Conservation (phyloP, 2,888 invertebrate species). For the Apodemia hepburni region DNA sequence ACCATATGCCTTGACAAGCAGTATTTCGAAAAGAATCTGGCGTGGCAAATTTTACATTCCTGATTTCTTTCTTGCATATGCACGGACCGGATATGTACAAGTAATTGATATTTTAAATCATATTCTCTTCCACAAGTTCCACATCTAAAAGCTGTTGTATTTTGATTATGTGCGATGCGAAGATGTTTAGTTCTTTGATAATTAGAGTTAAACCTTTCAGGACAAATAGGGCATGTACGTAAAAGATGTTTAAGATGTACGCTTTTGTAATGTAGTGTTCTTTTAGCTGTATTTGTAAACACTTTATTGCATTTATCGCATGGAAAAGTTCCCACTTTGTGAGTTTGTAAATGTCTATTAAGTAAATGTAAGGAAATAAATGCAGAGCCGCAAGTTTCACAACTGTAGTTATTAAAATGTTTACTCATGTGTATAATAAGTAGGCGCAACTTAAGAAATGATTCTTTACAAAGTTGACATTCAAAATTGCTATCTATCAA, state of each 20-base stretch:
- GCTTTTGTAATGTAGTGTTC: constrained; percentile 47
- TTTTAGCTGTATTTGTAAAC: constrained; percentile 52
- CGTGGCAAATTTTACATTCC: constrained; percentile 53
- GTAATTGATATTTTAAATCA: constrained; percentile 55
- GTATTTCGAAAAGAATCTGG: constrained; percentile 58
- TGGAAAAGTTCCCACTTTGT: constrained; percentile 52
- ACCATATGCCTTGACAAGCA: constrained; percentile 68
- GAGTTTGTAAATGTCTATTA: constrained; percentile 51
- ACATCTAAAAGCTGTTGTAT: constrained; percentile 46
- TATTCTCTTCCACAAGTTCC: constrained; percentile 57
- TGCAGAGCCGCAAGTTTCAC: constrained; percentile 58
- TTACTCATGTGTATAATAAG: constrained; percentile 63
- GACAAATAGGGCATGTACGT: constrained; percentile 56
- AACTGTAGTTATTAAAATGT: constrained; percentile 62
- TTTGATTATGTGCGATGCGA: constrained; percentile 53
- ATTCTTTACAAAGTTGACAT: constrained; percentile 56
- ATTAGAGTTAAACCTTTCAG: constrained; percentile 58
- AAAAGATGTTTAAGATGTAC: constrained; percentile 55
- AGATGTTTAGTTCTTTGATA: constrained; percentile 61
- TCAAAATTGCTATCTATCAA: constrained; percentile 46
- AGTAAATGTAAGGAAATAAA: constrained; percentile 51
- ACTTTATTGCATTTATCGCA: constrained; percentile 62
- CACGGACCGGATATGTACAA: constrained; percentile 54
- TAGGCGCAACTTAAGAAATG: constrained; percentile 48
- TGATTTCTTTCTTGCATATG: constrained; percentile 61